These are phyloP conservation scores for Cyrtorhinus lividipennis DNA, from an alignment of 1,140 invertebrate genomes.

Conservation along the genomic window DNA sequence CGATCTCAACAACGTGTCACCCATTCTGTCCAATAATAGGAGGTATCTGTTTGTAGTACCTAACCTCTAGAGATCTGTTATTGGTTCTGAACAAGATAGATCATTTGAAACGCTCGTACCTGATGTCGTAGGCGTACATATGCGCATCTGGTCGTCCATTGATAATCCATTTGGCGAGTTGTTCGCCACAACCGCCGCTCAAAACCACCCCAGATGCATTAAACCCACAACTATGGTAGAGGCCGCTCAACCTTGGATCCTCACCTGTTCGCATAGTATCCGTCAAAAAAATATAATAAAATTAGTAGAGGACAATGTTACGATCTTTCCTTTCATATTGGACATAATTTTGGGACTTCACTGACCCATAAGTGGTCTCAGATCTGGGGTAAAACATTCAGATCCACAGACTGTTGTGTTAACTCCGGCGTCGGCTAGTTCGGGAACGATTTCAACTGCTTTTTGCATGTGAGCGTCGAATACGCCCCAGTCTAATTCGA, in stretches of 20 bases:
- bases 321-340: too few relatives aligned
- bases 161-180: slow-evolving; percentile 69
- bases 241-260: slow-evolving; percentile 40
- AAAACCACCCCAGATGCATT: slow-evolving; percentile 86
- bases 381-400: slow-evolving; percentile 80
- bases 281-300: too few relatives aligned
- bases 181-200: slow-evolving; percentile 67
- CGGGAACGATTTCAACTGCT: slow-evolving; percentile 56
- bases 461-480: slow-evolving; percentile 61
- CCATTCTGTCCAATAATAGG: too few relatives aligned
- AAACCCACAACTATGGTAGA: slow-evolving; percentile 74
- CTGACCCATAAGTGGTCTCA: slow-evolving; percentile 64
- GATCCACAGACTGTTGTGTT: slow-evolving; percentile 72
- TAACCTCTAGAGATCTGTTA: too few relatives aligned
- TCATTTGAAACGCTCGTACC: slow-evolving; percentile 28
- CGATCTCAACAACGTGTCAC: too few relatives aligned
- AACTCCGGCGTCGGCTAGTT: slow-evolving; percentile 54
- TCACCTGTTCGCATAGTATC: slow-evolving; percentile 30
- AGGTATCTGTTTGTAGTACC: too few relatives aligned
- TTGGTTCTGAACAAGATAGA: too few relatives aligned
- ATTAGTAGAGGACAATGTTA: too few relatives aligned
- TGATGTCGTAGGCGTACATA: slow-evolving; percentile 73
- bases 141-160: slow-evolving; percentile 64
- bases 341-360: too few relatives aligned
- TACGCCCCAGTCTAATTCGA: slow-evolving; percentile 71